Evolutionary conservation across 2,888 invertebrate species (phyloP).

Genomic region (Drosophila meridiana): DNA sequence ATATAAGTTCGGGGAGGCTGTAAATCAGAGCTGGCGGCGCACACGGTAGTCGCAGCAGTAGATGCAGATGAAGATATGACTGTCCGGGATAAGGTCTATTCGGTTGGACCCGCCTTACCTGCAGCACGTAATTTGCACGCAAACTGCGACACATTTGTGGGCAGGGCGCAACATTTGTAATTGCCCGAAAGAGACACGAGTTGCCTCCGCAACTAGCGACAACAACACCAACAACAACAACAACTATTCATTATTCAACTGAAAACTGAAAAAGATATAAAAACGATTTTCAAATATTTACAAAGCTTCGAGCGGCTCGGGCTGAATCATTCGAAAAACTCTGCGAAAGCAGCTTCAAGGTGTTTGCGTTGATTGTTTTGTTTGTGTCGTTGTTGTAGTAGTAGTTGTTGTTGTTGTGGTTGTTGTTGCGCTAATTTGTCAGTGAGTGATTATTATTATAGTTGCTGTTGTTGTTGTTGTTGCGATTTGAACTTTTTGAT

Average conservation of each 20-base stretch:
- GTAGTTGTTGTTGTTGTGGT: slow-evolving; percentile 29
- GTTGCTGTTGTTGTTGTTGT: slow-evolving; percentile 44
- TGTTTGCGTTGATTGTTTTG: slow-evolving; percentile 55
- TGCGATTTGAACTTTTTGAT: slow-evolving; percentile 51
- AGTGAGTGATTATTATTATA: slow-evolving; percentile 56
- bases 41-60: slow-evolving; percentile 10
- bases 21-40: slow-evolving; percentile 40
- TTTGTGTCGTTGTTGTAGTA: slow-evolving; percentile 43
- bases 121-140: slow-evolving; percentile 8
- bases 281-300: slow-evolving; percentile 50
- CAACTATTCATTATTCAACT: slow-evolving; percentile 9
- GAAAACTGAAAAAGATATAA: slow-evolving; percentile 11
- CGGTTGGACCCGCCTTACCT: background rate
- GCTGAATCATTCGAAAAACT: slow-evolving; percentile 61
- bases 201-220: background rate
- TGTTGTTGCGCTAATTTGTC: slow-evolving; percentile 63
- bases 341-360: slow-evolving; percentile 66
- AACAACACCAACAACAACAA: background rate
- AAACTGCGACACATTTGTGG: slow-evolving; percentile 21
- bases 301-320: slow-evolving; percentile 12
- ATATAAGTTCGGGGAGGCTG: slow-evolving; percentile 25
- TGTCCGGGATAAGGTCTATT: background rate
- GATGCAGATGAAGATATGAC: slow-evolving; percentile 46
- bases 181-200: slow-evolving; percentile 7
- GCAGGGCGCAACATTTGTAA: slow-evolving; percentile 20